Base-by-base conservation (phyloP, 2,113 vertebrate species). In the Irena cyanogastra region DNA sequence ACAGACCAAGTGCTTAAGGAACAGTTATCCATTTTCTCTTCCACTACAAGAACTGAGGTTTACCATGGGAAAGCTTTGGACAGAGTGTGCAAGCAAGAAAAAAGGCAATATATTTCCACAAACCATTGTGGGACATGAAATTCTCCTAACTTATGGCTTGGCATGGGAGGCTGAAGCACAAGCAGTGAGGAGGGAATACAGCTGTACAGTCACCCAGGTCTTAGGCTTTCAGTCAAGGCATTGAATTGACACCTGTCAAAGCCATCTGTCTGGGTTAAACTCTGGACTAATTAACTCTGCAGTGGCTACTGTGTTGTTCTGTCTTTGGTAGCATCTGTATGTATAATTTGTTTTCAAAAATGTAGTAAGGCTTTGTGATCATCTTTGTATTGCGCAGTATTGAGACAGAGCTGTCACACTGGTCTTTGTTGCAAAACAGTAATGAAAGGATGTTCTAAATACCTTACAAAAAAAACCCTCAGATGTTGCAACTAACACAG, bases 391-490 rank as follows among this genome's bases (percentile, higher is more conserved):
- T 85, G 61, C 71, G 93, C 49, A 50, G 78, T 56, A 42, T 95
- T 94, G 88, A 93, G 95, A 95, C 90, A 96, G 44, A 94, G 71
- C 84, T 53, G 85, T 83, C 78, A 59, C 1, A 12, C 74, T 88
- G 70, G 78, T 93, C 95, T 91, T 28, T 52, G 61, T 95, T 97
- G 90, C 94, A 90, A 95, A 92, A 95, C 78, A 37, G n/a, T 96
- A 91, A 97, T 79, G 90, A 96, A 89, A 89, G 87, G 56, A 84
- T 93, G 81, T 91, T 85, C 64, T 44, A 71, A 82, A 93, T 84
- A 84, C 49, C 78, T 85, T 64, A 72, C 74, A 59, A 84, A 69
- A 89, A 91, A 87, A 59, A 3, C 16, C 10, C 84, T 82, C 11
- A 28, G 81, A 37, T 95, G 96, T 94, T 91, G 96, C 92, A 97